Evolutionary conservation across 2,113 vertebrate species (phyloP).

Genomic region (Bubo blakistoni): DNA sequence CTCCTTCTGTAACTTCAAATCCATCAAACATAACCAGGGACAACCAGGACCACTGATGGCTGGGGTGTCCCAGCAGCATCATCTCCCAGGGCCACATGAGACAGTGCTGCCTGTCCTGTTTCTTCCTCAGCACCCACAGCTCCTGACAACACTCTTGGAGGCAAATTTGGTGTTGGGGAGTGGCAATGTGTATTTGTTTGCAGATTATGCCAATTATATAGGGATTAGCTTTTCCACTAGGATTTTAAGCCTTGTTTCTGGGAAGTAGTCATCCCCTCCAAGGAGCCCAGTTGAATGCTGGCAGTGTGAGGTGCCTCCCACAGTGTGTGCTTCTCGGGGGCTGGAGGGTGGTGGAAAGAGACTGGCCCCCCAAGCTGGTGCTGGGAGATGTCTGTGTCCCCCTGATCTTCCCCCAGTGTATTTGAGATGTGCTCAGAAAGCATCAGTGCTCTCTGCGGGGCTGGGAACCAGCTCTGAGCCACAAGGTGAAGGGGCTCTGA

Average conservation of each 20-base stretch:
- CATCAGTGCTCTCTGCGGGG: accelerated
- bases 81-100: background rate
- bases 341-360: background rate
- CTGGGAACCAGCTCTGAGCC: background rate
- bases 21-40: accelerated
- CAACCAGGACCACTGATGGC: background rate
- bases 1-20: background rate
- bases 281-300: background rate
- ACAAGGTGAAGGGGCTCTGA: background rate
- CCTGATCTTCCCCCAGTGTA: no score
- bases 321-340: background rate
- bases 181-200: background rate
- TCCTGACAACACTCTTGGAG: background rate
- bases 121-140: background rate
- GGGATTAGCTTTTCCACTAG: background rate
- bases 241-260: background rate
- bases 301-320: accelerated
- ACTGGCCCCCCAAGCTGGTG: background rate
- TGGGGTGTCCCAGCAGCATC: background rate
- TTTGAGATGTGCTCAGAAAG: background rate
- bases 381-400: background rate
- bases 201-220: background rate
- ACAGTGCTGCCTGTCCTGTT: background rate
- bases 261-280: background rate
- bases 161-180: background rate